Evolutionary conservation across 2,113 vertebrate genomes (phyloP).

Genomic region (Sardina pilchardus): DNA sequence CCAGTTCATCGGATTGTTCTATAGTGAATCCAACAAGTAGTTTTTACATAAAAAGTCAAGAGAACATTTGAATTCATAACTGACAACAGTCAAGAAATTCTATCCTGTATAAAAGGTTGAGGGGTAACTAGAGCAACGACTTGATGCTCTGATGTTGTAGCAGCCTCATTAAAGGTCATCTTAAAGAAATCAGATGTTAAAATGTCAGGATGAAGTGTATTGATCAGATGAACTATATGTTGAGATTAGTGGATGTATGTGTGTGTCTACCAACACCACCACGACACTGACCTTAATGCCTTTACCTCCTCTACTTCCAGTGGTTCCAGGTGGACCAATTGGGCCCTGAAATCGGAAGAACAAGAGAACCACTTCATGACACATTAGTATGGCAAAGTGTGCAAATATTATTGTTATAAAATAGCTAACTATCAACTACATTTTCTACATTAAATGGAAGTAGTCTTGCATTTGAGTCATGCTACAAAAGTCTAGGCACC

Average conservation of each 20-base stretch:
- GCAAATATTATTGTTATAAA: neutral
- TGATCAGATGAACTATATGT: too few relatives aligned
- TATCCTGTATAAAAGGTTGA: too few relatives aligned
- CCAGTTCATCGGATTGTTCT: neutral
- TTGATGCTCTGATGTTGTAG: too few relatives aligned
- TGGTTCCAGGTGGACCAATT: constrained; percentile 50
- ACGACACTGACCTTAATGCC: constrained; percentile 63
- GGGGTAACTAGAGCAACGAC: too few relatives aligned
- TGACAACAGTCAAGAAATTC: neutral
- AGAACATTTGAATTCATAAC: neutral
- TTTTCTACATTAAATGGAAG: too few relatives aligned
- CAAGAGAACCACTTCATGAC: neutral
- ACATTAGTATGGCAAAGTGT: neutral
- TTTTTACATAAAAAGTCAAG: neutral
- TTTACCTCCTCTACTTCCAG: constrained; percentile 58
- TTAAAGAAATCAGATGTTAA: neutral
- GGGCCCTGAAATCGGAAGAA: constrained; percentile 59
- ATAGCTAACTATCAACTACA: too few relatives aligned
- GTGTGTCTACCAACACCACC: neutral
- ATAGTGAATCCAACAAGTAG: constrained; percentile 3
- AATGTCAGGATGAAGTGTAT: neutral
- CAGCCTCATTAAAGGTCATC: too few relatives aligned
- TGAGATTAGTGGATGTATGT: too few relatives aligned
- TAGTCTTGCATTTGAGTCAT: neutral
- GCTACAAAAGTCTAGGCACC: too few relatives aligned